Percentiles rank a stretch among this genome's conserved stretches.
Evolutionary conservation across 2,113 vertebrate species (phyloP).

Genomic region (Oceanites oceanicus): DNA sequence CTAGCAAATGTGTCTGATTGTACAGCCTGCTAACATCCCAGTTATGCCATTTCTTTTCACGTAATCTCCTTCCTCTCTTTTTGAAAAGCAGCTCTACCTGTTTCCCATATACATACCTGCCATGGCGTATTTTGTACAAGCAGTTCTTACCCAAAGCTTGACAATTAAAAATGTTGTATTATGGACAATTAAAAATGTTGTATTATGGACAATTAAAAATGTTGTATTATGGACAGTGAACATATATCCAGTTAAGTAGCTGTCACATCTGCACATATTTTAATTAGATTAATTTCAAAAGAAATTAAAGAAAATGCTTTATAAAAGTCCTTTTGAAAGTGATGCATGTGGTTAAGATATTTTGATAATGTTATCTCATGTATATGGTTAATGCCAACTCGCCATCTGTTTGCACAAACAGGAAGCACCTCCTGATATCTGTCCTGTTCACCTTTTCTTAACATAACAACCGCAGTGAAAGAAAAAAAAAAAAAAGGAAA

Average conservation of each 20-base stretch:
- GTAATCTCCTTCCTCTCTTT: not conserved
- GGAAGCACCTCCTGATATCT: conserved; percentile 70
- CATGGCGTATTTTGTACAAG: not conserved
- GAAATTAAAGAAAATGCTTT: not conserved
- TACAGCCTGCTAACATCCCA: not conserved
- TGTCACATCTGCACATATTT: not conserved
- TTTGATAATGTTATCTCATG: conserved; percentile 40
- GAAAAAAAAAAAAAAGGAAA: conserved; percentile 66
- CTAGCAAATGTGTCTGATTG: not conserved
- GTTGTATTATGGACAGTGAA: not conserved
- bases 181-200: not conserved
- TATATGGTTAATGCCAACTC: conserved; percentile 19
- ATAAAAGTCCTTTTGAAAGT: not conserved
- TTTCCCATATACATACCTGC: not conserved
- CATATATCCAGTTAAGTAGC: not conserved
- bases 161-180: not conserved
- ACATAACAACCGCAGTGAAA: conserved; percentile 52
- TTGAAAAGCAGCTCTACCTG: not conserved
- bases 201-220: not conserved
- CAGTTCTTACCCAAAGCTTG: not conserved
- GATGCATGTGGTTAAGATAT: conserved; percentile 17
- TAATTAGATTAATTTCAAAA: not conserved
- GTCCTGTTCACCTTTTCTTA: conserved; percentile 59
- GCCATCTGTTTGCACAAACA: conserved; percentile 71
- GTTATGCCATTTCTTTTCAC: not conserved